Conservation (phyloP, 2,797 vertebrate genomes). For the Petrocephalus sullivani region DNA sequence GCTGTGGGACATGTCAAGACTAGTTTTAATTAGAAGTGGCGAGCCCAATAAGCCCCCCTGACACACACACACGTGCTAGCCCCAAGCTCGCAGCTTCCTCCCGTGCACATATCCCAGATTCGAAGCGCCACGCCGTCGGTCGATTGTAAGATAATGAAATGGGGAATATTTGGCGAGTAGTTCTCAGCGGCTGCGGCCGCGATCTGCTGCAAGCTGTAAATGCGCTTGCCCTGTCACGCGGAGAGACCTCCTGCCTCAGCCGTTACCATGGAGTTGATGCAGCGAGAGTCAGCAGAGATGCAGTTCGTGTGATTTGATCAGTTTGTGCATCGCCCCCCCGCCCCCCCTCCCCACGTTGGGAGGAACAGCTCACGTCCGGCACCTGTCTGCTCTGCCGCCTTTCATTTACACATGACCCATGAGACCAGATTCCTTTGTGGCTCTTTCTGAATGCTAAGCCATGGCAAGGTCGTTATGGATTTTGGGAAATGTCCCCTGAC, state of each 20-base stretch:
- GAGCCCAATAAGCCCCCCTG: not conserved
- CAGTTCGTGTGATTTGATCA: constrained; percentile 38
- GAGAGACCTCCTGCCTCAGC: constrained; percentile 52
- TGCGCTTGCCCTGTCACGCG: constrained; percentile 45
- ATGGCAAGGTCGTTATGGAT: not conserved
- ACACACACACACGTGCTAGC: not conserved
- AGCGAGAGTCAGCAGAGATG: constrained; percentile 54
- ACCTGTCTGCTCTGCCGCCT: not conserved
- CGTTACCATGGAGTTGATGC: constrained; percentile 56
- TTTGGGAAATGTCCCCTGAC: not conserved
- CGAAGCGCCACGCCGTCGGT: not conserved
- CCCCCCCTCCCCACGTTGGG: not conserved
- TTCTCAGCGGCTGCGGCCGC: not conserved
- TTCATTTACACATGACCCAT: not conserved
- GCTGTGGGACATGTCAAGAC: not conserved
- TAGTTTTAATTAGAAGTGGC: not conserved
- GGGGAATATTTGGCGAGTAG: not conserved
- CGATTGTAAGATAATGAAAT: not conserved
- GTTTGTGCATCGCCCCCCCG: constrained; percentile 5
- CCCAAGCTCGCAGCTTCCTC: not conserved
- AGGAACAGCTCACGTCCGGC: not conserved
- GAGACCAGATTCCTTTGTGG: not conserved
- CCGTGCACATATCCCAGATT: not conserved
- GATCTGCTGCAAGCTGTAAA: constrained; percentile 23
- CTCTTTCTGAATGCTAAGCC: not conserved